Percentiles rank a stretch among this genome's conserved stretches.
phyloP scores from a whole-genome alignment of 2,888 invertebrate species.

The Cataglyphis albicans region DNA sequence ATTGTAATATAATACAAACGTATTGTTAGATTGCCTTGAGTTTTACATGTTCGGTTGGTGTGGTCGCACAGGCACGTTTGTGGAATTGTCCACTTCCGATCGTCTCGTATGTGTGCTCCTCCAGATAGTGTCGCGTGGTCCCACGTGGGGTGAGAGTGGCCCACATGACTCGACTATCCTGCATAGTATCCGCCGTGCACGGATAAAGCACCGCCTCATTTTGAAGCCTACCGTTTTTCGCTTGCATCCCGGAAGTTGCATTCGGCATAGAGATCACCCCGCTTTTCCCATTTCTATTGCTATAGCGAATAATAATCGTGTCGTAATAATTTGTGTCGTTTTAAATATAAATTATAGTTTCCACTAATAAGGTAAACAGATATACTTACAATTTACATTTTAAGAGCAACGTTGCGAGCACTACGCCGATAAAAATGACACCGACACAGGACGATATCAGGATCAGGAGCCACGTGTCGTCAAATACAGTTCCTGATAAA shows the following conservation, averaged over 20 bases:
- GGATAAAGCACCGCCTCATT: constrained; percentile 89
- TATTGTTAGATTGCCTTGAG: constrained; percentile 80
- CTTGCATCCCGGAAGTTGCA: constrained; percentile 80
- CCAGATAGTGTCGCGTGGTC: constrained; percentile 91
- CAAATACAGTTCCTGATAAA: constrained; percentile 87
- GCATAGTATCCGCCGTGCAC: constrained; percentile 87
- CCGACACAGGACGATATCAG: constrained; percentile 93
- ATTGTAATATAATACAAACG: constrained; percentile 63
- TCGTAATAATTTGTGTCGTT: background rate
- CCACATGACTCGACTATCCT: constrained; percentile 92
- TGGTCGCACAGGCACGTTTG: constrained; percentile 78
- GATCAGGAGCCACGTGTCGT: constrained; percentile 94
- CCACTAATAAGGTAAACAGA: background rate
- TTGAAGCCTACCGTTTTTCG: constrained; percentile 84
- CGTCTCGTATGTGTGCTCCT: constrained; percentile 84
- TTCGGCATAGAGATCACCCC: constrained; percentile 83
- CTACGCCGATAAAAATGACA: constrained; percentile 92
- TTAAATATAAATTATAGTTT: background rate
- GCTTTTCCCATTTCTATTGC: constrained; percentile 81
- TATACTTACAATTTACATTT: constrained; percentile 93
- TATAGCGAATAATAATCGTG: constrained; percentile 49
- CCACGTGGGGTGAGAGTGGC: constrained; percentile 93
- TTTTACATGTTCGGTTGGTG: constrained; percentile 86
- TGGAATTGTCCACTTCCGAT: constrained; percentile 80
- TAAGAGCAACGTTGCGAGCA: constrained; percentile 92